Evolutionary conservation across 2,888 invertebrate genomes (phyloP).

Genomic region (Cotesia congregata): DNA sequence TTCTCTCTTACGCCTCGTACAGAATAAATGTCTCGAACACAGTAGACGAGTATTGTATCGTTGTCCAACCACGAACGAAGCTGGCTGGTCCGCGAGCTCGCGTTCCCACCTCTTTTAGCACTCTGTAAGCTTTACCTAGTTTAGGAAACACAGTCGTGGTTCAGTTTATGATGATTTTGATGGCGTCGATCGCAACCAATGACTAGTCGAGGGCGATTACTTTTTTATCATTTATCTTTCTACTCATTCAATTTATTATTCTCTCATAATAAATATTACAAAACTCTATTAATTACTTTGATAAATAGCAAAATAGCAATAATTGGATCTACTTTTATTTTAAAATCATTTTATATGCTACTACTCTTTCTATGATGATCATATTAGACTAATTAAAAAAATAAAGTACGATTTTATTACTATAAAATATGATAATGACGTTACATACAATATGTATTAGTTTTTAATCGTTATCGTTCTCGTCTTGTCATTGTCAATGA

Average conservation of each 20-base stretch:
- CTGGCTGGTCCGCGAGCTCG: conserved; percentile 31
- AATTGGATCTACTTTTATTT: too few species aligned
- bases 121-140: conserved; percentile 70
- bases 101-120: conserved; percentile 51
- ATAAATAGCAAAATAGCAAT: neutral
- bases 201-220: conserved; percentile 33
- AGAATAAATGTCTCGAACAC: conserved; percentile 35
- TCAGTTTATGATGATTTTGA: conserved; percentile 60
- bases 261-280: neutral
- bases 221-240: conserved; percentile 15
- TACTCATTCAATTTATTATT: neutral
- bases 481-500: conserved; percentile 34
- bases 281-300: neutral
- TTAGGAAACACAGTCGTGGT: conserved; percentile 70
- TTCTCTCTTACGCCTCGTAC: conserved; percentile 36
- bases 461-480: conserved; percentile 28
- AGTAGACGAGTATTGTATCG: conserved; percentile 30
- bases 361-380: too few species aligned
- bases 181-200: conserved; percentile 53
- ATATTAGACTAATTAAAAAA: too few species aligned
- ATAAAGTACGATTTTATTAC: too few species aligned
- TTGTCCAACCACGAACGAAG: conserved; percentile 34
- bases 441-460: neutral
- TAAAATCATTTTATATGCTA: too few species aligned
- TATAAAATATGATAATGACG: too few species aligned